Percentiles rank a stretch among this genome's conserved stretches.
These are phyloP conservation scores for Drosophila pruinosa DNA, from an alignment of 1,140 invertebrate species.

Conservation along the genomic window DNA sequence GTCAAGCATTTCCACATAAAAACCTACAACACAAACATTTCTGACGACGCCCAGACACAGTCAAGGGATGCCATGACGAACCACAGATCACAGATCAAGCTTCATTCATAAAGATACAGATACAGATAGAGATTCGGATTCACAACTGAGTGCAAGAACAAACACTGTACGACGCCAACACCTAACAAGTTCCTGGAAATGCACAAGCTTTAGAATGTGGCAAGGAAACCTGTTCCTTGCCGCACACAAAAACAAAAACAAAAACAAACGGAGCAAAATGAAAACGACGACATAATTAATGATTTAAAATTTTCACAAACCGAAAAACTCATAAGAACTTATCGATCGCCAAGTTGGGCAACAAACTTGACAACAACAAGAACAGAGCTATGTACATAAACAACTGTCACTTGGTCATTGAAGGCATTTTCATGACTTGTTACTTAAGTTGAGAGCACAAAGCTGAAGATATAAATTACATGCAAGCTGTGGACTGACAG, in stretches of 20 bases:
- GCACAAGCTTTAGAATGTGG: slow-evolving; percentile 51
- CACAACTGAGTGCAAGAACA: slow-evolving; percentile 52
- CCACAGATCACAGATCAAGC: slow-evolving; percentile 10
- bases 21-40: slow-evolving; percentile 8
- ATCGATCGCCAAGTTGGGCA: slow-evolving; percentile 50
- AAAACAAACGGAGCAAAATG: neutral
- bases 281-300: slow-evolving; percentile 61
- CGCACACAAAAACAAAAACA: neutral
- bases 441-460: slow-evolving; percentile 4
- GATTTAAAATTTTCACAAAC: slow-evolving; percentile 66
- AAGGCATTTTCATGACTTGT: slow-evolving; percentile 31
- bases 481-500: slow-evolving; percentile 24
- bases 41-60: neutral
- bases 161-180: slow-evolving; percentile 32
- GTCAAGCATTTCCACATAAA: slow-evolving; percentile 36
- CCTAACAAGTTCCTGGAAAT: slow-evolving; percentile 68
- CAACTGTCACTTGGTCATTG: slow-evolving; percentile 29
- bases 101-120: slow-evolving; percentile 58
- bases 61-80: neutral
- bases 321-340: slow-evolving; percentile 51
- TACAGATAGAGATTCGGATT: slow-evolving; percentile 32
- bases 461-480: slow-evolving; percentile 43
- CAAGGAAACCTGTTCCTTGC: slow-evolving; percentile 50
- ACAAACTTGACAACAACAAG: slow-evolving; percentile 7
- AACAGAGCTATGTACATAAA: slow-evolving; percentile 1